A percentile compares a stretch with the other conserved stretches of the same genome.
These are phyloP conservation scores for Brachyistius frenatus DNA, from an alignment of 2,113 vertebrate species.

Conservation along the genomic window DNA sequence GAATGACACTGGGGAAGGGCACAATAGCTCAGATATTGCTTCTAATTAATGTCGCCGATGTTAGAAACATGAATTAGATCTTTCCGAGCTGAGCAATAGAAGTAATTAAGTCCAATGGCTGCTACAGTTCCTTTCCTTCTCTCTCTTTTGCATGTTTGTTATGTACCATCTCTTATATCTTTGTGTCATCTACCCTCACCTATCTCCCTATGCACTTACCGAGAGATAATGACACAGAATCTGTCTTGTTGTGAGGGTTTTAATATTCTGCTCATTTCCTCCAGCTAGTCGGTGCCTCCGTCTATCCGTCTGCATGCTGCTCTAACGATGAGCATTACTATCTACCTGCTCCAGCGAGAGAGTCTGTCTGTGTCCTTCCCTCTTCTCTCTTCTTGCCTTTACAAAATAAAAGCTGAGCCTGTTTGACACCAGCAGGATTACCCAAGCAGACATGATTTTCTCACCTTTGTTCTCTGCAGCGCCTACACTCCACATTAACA, in stretches of 20 bases:
- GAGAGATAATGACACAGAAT: slow-evolving; percentile 15
- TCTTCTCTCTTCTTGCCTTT: slow-evolving; percentile 51
- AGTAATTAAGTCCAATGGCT: slow-evolving; percentile 64
- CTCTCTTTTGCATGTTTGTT: slow-evolving; percentile 39
- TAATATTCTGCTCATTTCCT: slow-evolving; percentile 51
- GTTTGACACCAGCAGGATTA: slow-evolving; percentile 76
- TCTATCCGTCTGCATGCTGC: slow-evolving; percentile 31
- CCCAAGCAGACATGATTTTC: slow-evolving; percentile 65
- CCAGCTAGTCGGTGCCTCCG: slow-evolving; percentile 12
- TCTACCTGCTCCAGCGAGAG: slow-evolving; percentile 7
- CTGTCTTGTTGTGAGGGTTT: slow-evolving; percentile 36
- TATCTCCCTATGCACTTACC: slow-evolving; percentile 14
- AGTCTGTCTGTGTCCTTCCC: slow-evolving; percentile 17
- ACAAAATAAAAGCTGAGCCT: slow-evolving; percentile 64
- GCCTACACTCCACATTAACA: slow-evolving; percentile 70
- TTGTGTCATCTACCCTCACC: slow-evolving; percentile 29
- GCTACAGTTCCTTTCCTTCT: slow-evolving; percentile 27
- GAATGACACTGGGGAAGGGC: slow-evolving; percentile 75
- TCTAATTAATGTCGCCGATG: slow-evolving; percentile 79
- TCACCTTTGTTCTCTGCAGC: slow-evolving; percentile 74
- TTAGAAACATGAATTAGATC: slow-evolving; percentile 74
- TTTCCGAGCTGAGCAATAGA: slow-evolving; percentile 63
- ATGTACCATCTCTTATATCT: slow-evolving; percentile 29
- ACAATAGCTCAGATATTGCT: slow-evolving; percentile 75
- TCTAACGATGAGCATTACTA: slow-evolving; percentile 33